Evolutionary conservation across 2,797 vertebrate species (phyloP), one percentile per base, ranked within the genome.

Genomic region (Xenops minutus): DNA sequence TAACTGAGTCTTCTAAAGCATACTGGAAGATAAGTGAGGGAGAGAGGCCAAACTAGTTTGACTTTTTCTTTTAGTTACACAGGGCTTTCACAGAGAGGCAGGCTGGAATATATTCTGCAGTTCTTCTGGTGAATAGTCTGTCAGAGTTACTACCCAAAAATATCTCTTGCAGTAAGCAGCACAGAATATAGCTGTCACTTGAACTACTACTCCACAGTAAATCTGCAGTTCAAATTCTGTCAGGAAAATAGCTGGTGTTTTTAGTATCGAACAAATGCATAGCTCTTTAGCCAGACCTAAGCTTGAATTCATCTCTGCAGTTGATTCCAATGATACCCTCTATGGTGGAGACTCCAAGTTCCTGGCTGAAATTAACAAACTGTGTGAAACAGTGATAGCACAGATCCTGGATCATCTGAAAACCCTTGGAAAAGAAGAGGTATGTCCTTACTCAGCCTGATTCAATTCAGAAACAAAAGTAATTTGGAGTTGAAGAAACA

Each of bases 281-380:
- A 76, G 32, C 39, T 87, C 43, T 69, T 89, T n/a, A 84, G 51
- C 9, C 76, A 91, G 48, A 62, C 56, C 74, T 95, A 89, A 95
- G 55, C 58, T 66, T 84, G 75, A 72, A 14, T 91, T 91, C 23
- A 7, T 94, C 67, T 82, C 63, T 78, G 78, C 97, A 99, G 99
- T 99, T 86, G 99, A 99, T 96, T 99, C 99, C 91, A 99, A 99
- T 11, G 99, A 99, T 96, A 98, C 98, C 9, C 98, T 99, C 24
- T 99, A 99, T 5, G 99, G 99, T 17, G 99, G 99, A 90, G 99
- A 99, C 97, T 97, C 98, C 78, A 99, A 99, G 97, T 99, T 99
- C 87, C 95, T 99, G 67, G 97, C 98, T 3, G 99, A 99, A 97
- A 99, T 99, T 95, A 99, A 98, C 97, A 99, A 99, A 92, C 97